Percentiles rank a stretch among this genome's conserved stretches.
These are phyloP conservation scores for Omphaloscelis lunosa DNA, from an alignment of 2,888 invertebrate genomes.

Conservation along the genomic window DNA sequence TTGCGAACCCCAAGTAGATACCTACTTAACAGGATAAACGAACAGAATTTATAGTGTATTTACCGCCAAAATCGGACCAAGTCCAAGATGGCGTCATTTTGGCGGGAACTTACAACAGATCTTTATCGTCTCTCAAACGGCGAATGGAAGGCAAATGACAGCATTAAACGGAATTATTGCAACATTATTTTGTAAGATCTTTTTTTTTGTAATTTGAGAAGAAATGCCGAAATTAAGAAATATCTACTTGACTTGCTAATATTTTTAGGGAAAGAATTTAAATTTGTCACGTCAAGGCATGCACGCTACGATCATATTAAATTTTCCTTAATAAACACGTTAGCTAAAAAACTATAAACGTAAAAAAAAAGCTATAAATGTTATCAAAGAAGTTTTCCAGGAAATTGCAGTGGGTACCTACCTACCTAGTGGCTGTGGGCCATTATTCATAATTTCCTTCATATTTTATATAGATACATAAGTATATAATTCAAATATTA, in stretches of 20 bases:
- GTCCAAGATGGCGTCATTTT: constrained; percentile 73
- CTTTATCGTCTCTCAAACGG: constrained; percentile 71
- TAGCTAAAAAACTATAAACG: no score
- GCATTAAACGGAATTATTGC: constrained; percentile 76
- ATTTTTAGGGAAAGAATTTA: constrained; percentile 8
- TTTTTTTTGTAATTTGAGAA: constrained; percentile 41
- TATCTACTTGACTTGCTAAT: neutral
- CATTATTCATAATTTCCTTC: neutral
- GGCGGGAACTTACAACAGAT: constrained; percentile 73
- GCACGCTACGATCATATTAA: neutral
- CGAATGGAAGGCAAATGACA: constrained; percentile 74
- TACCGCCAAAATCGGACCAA: constrained; percentile 67
- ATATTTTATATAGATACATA: neutral
- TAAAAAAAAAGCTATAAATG: no score
- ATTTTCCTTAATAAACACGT: neutral
- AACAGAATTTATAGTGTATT: constrained; percentile 56
- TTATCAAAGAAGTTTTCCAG: neutral
- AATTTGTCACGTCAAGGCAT: neutral
- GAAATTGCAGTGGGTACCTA: neutral
- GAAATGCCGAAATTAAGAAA: constrained; percentile 39
- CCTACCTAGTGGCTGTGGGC: no score
- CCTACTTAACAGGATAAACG: constrained; percentile 34
- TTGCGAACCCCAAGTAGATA: constrained; percentile 28
- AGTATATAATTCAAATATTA: neutral
- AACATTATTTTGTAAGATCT: constrained; percentile 62